A percentile compares a stretch with the other conserved stretches of the same genome.
Evolutionary conservation across 1,140 invertebrate genomes (phyloP).

Genomic region (Heliconius himera): DNA sequence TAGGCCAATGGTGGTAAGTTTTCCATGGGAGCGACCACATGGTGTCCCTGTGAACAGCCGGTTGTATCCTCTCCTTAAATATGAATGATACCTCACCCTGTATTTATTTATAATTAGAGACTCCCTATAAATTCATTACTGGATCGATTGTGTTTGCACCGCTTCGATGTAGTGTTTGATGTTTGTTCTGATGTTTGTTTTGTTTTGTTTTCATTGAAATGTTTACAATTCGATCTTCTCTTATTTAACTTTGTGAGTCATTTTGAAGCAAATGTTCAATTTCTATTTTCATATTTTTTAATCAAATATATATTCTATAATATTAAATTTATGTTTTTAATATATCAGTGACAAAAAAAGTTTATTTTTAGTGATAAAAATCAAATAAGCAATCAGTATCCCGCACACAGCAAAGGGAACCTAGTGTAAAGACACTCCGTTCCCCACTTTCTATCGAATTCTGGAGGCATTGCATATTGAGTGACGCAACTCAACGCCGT

Average conservation of each 20-base stretch:
- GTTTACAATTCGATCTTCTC: slow-evolving; percentile 26
- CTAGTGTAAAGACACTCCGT: too few species aligned
- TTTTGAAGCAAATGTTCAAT: neutral
- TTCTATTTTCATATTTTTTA: neutral
- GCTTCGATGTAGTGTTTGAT: slow-evolving; percentile 28
- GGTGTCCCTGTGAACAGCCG: slow-evolving; percentile 44
- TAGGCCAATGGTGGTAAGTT: slow-evolving; percentile 43
- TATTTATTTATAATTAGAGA: slow-evolving; percentile 40
- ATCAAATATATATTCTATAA: too few species aligned
- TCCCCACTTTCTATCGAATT: too few species aligned
- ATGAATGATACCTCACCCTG: slow-evolving; percentile 48
- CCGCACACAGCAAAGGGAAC: too few species aligned
- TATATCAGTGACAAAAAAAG: too few species aligned
- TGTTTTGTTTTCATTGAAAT: slow-evolving; percentile 32
- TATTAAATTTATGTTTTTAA: too few species aligned
- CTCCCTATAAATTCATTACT: slow-evolving; percentile 40
- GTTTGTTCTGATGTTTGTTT: slow-evolving; percentile 34
- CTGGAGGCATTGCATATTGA: too few species aligned
- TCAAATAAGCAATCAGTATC: too few species aligned
- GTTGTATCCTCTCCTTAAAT: slow-evolving; percentile 57
- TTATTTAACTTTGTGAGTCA: slow-evolving; percentile 26
- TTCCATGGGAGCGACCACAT: slow-evolving; percentile 53
- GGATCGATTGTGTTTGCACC: slow-evolving; percentile 41
- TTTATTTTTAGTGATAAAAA: too few species aligned
- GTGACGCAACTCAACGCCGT: too few species aligned